Conservation (phyloP, 2,113 vertebrate genomes). For the Gallinago media region DNA sequence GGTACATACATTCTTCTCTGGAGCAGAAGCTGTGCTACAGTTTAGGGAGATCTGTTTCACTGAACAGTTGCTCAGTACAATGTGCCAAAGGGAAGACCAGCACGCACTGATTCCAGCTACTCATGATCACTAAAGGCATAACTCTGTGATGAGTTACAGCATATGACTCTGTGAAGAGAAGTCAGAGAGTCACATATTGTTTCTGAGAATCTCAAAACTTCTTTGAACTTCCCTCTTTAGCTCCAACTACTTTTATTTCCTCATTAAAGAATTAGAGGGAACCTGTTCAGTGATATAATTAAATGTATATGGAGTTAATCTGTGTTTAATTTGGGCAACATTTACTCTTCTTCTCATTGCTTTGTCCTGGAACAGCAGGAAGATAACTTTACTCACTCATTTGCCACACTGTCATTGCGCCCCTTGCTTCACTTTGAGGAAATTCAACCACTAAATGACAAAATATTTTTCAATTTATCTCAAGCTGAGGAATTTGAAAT, state of each 20-base stretch:
- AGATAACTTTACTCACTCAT: background rate
- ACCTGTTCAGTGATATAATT: background rate
- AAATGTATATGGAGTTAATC: background rate
- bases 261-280: background rate
- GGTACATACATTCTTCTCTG: background rate
- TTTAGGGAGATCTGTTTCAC: background rate
- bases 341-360: background rate
- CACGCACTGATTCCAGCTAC: background rate
- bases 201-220: background rate
- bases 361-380: background rate
- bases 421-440: background rate
- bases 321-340: background rate
- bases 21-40: background rate
- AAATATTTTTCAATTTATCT: background rate
- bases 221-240: background rate
- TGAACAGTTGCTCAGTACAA: background rate
- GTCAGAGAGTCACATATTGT: background rate
- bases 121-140: background rate
- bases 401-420: background rate
- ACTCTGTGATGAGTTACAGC: background rate
- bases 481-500: background rate
- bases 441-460: background rate
- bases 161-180: background rate
- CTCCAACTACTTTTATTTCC: background rate
- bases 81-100: background rate